Base-by-base conservation (phyloP, 2,888 invertebrate genomes). In the Ptilodon capucinus region DNA sequence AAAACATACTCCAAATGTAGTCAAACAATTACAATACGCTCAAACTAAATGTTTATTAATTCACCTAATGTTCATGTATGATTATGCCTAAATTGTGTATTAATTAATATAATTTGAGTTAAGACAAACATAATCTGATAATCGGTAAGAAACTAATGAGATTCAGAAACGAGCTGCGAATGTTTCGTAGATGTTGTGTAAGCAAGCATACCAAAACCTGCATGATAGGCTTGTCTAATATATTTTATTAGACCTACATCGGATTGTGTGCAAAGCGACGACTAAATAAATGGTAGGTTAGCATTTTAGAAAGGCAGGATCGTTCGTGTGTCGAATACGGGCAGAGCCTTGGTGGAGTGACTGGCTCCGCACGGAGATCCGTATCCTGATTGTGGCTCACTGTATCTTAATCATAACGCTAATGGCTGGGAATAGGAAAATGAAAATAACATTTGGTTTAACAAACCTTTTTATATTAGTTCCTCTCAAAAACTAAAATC, bases 331-430 rank as follows among this genome's bases (percentile, higher is more conserved):
- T 78, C 70, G 71, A 73, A 73, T 74, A 72, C 74, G 64, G 64
- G 60, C 65, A 63, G 71, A 81, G 67, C 85, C 85, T 85, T 85
- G 84, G 72, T 74, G 79, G 77, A 79, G 84, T 85, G 84, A 85
- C 76, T 71, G 83, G 81, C 71, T 68, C 48, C 56, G 55, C 63
- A 62, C 71, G 69, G 60, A 80, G 79, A 85, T 86, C 84, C 84
- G 83, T 74, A 80, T 86, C 86, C 85, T 81, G 76, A 60, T 68
- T 47, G 59, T 41, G 43, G 43, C 47, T 48, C 28, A 42, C 53
- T 44, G 41, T 60, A 61, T 64, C 47, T 45, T n/a, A 28, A n/a
- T 28, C 28, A 25, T 25, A 28, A 28, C n/a, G 28, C n/a, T 28
- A 28, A 28, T 28, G 11, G n/a, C n/a, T n/a, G n/a, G n/a, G n/a